Evolutionary conservation across 1,140 invertebrate species (phyloP), one percentile per base, ranked within the genome.

Genomic region (Hesperophylax magnus): DNA sequence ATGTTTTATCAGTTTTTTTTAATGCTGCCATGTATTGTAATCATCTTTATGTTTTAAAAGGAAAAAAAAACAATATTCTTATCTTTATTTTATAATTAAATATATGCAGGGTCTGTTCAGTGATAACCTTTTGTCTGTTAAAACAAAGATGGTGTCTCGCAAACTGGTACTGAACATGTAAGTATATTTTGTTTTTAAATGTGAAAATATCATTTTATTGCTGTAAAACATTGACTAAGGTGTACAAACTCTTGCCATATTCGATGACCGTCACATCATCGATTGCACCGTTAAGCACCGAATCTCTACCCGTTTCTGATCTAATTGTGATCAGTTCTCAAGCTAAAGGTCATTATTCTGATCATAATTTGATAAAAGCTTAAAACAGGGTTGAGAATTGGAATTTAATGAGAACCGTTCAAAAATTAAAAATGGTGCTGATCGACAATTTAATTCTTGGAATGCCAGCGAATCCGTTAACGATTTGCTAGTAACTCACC

Each of bases 61-160:
- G 17, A 27, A 9, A 53, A 54, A 31, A 67, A 34, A 67, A 24
- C 22, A 27, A n/a, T 65, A 69, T 72, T 53, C 18, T 20, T 24
- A 72, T 24, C 27, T 20, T 69, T 47, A 69, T 69, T 69, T 69
- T 69, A 69, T 34, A 69, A 69, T 69, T 69, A 69, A 39, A 47
- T 72, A n/a, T 27, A 52, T 24, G 18, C 69, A 72, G 69, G 69
- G 69, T 72, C 69, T 6, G 5, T 27, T 4, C 6, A 53, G 47
- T 54, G 69, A 72, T 72, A 72, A 72, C 69, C 69, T 72, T 72
- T 72, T 22, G 27, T 72, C 52, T 53, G 69, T 53, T 9, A 69
- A 69, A 69, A 69, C 18, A 47, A 69, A 34, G 39, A 39, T 8
- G 31, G 18, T 18, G 17, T 17, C 39, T 52, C 31, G 20, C 17